These are phyloP conservation scores for Podiceps cristatus DNA, from an alignment of 2,113 vertebrate species.

Conservation along the genomic window DNA sequence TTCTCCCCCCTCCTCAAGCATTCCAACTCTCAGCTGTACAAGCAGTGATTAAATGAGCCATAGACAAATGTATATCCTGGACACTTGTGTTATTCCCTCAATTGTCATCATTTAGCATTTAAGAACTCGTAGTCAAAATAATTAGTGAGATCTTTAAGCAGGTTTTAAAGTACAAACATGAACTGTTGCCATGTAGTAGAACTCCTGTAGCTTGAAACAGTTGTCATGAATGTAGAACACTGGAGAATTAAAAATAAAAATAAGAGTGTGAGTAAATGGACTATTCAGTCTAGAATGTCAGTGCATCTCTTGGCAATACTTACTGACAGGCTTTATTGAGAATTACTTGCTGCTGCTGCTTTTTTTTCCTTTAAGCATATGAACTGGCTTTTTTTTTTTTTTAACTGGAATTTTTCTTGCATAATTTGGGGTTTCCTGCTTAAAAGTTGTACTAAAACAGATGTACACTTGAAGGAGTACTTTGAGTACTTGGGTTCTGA, in stretches of 20 bases:
- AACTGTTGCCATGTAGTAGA: background rate
- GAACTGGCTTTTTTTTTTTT: background rate
- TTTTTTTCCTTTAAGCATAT: background rate
- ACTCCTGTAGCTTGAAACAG: background rate
- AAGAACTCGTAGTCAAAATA: background rate
- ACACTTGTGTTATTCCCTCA: background rate
- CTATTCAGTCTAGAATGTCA: background rate
- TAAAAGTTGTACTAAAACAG: background rate
- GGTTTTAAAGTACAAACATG: background rate
- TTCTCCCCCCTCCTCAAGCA: background rate
- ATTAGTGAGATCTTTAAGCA: background rate
- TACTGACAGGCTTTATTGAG: background rate
- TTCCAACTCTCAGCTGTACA: background rate
- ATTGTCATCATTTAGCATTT: background rate
- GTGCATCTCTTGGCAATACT: conserved; percentile 19
- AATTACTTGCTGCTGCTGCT: background rate
- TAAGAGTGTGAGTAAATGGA: background rate
- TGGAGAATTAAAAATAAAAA: background rate
- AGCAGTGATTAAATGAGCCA: background rate
- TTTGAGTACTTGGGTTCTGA: background rate
- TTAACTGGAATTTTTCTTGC: background rate
- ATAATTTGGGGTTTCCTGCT: background rate
- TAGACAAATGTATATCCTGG: background rate
- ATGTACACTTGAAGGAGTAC: background rate
- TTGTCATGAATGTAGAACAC: background rate